phyloP scores from a whole-genome alignment of 2,888 invertebrate species.

The Bedellia somnulentella region DNA sequence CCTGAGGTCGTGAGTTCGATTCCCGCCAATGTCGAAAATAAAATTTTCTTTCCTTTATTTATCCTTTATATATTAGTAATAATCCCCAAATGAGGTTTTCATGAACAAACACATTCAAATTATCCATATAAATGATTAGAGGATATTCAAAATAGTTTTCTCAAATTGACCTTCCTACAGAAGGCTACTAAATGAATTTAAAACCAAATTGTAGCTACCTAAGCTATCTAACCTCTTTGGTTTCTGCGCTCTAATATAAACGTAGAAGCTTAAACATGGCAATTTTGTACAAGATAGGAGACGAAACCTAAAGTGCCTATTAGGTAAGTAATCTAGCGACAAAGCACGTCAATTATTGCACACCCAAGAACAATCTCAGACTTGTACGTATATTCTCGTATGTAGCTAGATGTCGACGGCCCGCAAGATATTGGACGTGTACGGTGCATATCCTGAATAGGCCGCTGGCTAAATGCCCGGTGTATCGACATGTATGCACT shows the following conservation, averaged over 20 bases:
- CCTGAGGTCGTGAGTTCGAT: too few species aligned
- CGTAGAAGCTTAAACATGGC: too few species aligned
- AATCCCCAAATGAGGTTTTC: too few species aligned
- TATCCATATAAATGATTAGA: too few species aligned
- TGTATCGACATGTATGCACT: neutral
- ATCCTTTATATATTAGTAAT: too few species aligned
- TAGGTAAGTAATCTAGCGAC: neutral
- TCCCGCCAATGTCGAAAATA: too few species aligned
- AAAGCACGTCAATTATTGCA: neutral
- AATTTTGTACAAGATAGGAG: neutral
- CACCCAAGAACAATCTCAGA: neutral
- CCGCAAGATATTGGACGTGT: slow-evolving; percentile 1
- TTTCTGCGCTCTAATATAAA: too few species aligned
- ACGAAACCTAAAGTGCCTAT: neutral
- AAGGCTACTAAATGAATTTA: neutral
- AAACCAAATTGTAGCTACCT: neutral
- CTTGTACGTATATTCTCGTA: neutral
- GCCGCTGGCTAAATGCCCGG: slow-evolving; percentile 1
- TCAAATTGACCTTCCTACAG: too few species aligned
- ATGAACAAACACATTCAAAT: too few species aligned
- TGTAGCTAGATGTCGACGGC: neutral
- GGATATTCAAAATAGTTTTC: too few species aligned
- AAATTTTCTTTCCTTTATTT: too few species aligned
- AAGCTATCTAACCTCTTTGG: neutral
- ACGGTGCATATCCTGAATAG: too few species aligned